phyloP scores from a whole-genome alignment of 1,140 invertebrate genomes.

The Leptoteleia sp. region DNA sequence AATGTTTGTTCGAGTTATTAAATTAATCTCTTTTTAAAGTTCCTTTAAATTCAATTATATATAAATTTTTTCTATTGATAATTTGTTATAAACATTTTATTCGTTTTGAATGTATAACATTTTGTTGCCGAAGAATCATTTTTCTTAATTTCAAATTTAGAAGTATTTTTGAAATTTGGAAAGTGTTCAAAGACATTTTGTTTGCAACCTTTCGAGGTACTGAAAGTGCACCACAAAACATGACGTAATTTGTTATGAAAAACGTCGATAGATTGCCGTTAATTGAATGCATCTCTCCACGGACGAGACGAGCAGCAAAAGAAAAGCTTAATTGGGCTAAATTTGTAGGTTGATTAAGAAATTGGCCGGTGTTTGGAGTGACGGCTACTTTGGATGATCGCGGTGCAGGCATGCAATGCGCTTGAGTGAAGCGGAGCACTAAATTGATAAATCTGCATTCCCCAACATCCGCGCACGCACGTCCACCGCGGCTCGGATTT shows the following conservation, averaged over 20 bases:
- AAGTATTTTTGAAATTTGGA: too few relatives aligned
- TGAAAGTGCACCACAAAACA: not conserved
- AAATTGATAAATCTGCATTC: slow-evolving; percentile 80
- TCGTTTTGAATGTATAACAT: too few relatives aligned
- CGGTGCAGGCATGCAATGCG: slow-evolving; percentile 69
- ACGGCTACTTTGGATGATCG: slow-evolving; percentile 64
- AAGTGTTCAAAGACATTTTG: too few relatives aligned
- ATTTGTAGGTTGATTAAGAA: slow-evolving; percentile 68
- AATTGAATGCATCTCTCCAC: slow-evolving; percentile 26
- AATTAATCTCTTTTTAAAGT: too few relatives aligned
- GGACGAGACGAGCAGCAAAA: slow-evolving; percentile 13
- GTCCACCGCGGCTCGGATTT: slow-evolving; percentile 37
- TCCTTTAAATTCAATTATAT: too few relatives aligned
- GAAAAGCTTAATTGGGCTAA: slow-evolving; percentile 57
- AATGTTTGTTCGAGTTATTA: too few relatives aligned
- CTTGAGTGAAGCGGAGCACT: slow-evolving; percentile 71
- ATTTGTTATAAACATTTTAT: too few relatives aligned
- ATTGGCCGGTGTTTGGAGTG: slow-evolving; percentile 56
- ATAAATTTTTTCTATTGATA: too few relatives aligned
- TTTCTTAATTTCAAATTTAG: too few relatives aligned
- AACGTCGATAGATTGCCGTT: slow-evolving; percentile 21
- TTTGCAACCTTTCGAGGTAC: too few relatives aligned
- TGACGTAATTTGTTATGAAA: slow-evolving; percentile 23
- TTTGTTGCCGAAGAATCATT: too few relatives aligned
- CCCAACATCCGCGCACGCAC: slow-evolving; percentile 63